These are phyloP conservation scores for Ascaphus truei DNA, from an alignment of 2,113 vertebrate genomes.

Conservation along the genomic window DNA sequence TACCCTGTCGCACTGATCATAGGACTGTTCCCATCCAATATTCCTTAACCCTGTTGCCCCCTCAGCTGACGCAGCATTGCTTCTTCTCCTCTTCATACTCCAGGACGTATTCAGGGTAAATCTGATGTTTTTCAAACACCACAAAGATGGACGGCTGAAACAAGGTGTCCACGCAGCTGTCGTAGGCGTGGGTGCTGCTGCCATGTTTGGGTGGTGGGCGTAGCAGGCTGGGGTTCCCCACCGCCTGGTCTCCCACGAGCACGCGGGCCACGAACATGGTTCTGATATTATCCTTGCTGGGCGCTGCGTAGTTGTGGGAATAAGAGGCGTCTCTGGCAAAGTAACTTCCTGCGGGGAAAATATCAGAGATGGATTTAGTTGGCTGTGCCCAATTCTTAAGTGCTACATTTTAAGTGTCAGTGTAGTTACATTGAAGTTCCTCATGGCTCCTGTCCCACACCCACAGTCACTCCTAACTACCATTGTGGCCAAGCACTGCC, in stretches of 20 bases:
- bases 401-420: not conserved
- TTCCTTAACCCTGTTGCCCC: too few species aligned
- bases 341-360: conserved; percentile 57
- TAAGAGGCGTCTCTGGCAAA: conserved; percentile 62
- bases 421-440: not conserved
- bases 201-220: conserved; percentile 42
- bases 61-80: not conserved
- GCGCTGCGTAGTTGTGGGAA: conserved; percentile 41
- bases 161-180: conserved; percentile 54
- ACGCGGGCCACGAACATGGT: conserved; percentile 56
- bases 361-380: not conserved
- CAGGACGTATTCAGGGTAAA: conserved; percentile 63
- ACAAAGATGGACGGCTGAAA: conserved; percentile 60
- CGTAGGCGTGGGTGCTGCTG: conserved; percentile 43
- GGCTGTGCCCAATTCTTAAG: not conserved
- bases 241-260: conserved; percentile 50
- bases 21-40: too few species aligned
- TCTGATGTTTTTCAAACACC: conserved; percentile 69
- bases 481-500: too few species aligned
- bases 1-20: too few species aligned
- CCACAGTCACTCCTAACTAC: too few species aligned
- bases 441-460: not conserved
- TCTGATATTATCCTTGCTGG: not conserved
- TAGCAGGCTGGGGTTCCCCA: conserved; percentile 29
- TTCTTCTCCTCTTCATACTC: conserved; percentile 22